These are phyloP conservation scores for Harpalus rubripes DNA, from an alignment of 2,888 invertebrate species.

Conservation along the genomic window DNA sequence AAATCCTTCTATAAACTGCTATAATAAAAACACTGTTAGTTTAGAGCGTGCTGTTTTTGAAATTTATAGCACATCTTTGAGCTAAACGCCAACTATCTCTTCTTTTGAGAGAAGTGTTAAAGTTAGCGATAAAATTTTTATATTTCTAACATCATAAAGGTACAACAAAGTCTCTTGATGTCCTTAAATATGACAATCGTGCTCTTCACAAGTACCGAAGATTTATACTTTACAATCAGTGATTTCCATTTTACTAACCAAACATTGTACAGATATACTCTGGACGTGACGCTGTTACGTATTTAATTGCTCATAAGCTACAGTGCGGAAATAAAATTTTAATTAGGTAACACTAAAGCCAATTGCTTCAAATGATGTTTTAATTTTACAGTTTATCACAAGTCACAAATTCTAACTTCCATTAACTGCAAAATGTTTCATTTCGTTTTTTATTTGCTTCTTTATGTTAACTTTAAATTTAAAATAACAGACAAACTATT, in stretches of 20 bases:
- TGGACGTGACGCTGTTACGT: not conserved
- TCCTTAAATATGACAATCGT: constrained; percentile 15
- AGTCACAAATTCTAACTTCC: too few relatives aligned
- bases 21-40: not conserved
- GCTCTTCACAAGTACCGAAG: not conserved
- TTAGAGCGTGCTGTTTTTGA: not conserved
- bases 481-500: too few relatives aligned
- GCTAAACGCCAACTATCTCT: constrained; percentile 16
- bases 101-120: constrained; percentile 15
- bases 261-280: not conserved
- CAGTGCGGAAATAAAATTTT: not conserved
- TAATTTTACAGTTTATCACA: not conserved
- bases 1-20: not conserved
- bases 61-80: constrained; percentile 7
- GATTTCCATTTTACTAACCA: constrained; percentile 6
- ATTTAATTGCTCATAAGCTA: not conserved
- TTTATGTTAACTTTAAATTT: too few relatives aligned
- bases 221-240: constrained; percentile 6
- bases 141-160: constrained; percentile 41
- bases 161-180: constrained; percentile 19
- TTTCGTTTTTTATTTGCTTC: too few relatives aligned
- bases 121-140: constrained; percentile 33
- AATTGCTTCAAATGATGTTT: not conserved
- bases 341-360: not conserved
- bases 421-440: too few relatives aligned